These are phyloP conservation scores for Unio delphinus DNA, from an alignment of 2,888 invertebrate genomes.

Conservation along the genomic window DNA sequence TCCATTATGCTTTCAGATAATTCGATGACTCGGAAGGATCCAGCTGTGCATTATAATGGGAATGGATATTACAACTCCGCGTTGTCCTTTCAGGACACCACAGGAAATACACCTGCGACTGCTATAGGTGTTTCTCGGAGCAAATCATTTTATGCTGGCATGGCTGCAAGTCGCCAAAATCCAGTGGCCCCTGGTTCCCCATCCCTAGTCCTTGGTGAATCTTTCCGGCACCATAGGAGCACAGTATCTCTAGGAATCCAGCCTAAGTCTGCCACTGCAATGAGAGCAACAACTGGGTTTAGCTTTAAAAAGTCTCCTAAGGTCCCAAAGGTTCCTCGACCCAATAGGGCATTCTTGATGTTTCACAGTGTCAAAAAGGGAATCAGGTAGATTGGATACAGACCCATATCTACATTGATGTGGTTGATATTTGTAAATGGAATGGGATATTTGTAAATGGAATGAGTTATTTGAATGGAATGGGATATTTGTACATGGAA, in stretches of 20 bases:
- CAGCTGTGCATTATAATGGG: slow-evolving; percentile 23
- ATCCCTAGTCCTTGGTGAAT: slow-evolving; percentile 56
- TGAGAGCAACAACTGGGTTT: slow-evolving; percentile 36
- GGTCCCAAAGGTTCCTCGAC: slow-evolving; percentile 66
- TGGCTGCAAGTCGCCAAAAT: slow-evolving; percentile 19
- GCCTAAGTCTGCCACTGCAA: slow-evolving; percentile 19
- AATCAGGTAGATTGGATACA: slow-evolving; percentile 55
- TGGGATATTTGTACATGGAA: too few species aligned
- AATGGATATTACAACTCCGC: slow-evolving; percentile 15
- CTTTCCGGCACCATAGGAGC: slow-evolving; percentile 47
- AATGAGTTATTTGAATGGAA: too few species aligned
- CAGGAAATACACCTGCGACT: slow-evolving; percentile 27
- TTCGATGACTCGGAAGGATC: slow-evolving; percentile 46
- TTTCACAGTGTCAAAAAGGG: slow-evolving; percentile 67
- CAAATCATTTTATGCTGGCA: slow-evolving; percentile 57
- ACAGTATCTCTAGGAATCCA: slow-evolving; percentile 35
- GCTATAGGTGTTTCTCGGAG: slow-evolving; percentile 52
- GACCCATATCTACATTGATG: too few species aligned
- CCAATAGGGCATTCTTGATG: slow-evolving; percentile 63
- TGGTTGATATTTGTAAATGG: too few species aligned
- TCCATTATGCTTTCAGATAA: slow-evolving; percentile 25
- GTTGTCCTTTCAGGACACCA: slow-evolving; percentile 18
- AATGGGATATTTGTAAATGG: too few species aligned
- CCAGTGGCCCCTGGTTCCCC: slow-evolving; percentile 30
- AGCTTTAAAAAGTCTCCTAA: slow-evolving; percentile 61